Conservation (phyloP, 2,797 vertebrate species). For the Platyrinchus mystaceus region DNA sequence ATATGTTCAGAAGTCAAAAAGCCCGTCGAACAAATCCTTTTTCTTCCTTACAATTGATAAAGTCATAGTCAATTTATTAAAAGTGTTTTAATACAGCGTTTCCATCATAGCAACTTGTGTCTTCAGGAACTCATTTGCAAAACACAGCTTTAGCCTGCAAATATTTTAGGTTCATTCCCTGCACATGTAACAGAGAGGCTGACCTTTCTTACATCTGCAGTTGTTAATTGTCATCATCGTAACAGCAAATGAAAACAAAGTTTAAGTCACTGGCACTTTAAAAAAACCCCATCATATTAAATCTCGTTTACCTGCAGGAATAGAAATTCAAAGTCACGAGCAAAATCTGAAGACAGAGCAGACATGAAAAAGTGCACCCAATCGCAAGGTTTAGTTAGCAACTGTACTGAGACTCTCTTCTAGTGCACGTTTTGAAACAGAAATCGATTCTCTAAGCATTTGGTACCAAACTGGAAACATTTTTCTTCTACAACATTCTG, state of each 20-base stretch:
- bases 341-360: conserved; percentile 43
- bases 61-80: conserved; percentile 38
- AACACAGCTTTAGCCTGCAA: conserved; percentile 49
- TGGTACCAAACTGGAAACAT: conserved; percentile 23
- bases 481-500: background rate
- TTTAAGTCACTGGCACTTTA: conserved; percentile 64
- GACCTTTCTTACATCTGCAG: conserved; percentile 68
- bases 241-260: conserved; percentile 74
- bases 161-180: conserved; percentile 47
- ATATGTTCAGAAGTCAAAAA: conserved; percentile 61
- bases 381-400: background rate
- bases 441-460: conserved; percentile 22
- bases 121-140: conserved; percentile 57
- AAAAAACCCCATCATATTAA: conserved; percentile 38
- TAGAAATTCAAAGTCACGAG: conserved; percentile 62
- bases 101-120: conserved; percentile 46
- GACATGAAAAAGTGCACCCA: conserved; percentile 18
- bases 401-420: conserved; percentile 13
- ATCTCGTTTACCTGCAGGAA: conserved; percentile 53
- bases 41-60: conserved; percentile 52
- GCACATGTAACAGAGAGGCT: conserved; percentile 53
- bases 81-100: conserved; percentile 52
- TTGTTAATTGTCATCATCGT: conserved; percentile 59
- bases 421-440: background rate
- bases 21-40: conserved; percentile 47